Evolutionary conservation across 2,113 vertebrate species (phyloP), one percentile per base, ranked within the genome.

Genomic region (Hystrix cristata): DNA sequence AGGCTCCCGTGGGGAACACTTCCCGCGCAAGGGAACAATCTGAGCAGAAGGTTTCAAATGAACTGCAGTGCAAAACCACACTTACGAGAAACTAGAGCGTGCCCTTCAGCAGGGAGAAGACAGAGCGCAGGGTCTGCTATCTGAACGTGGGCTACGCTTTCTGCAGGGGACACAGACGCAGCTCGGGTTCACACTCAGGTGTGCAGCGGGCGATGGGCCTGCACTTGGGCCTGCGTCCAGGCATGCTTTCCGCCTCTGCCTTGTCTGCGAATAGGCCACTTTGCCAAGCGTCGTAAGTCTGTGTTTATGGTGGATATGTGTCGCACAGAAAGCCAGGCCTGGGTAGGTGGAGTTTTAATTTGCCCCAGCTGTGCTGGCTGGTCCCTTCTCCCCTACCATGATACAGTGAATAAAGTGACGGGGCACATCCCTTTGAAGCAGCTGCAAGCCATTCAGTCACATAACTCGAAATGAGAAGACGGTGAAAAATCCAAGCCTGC

Each of bases 401-500:
- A 43, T 14, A 53, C 1, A 15, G 46, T 7, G 15, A 23, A 27
- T 31, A 31, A 65, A 82, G 87, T 14, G 38, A 2, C n/a, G 13
- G 27, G 72, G 84, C 7, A 31, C 27, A 15, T 60, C 92, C 78
- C 83, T 60, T 1, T 43, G 87, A 64, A 84, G 94, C 97, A 97
- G 96, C 96, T 94, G 93, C 62, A n/a, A 93, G 65, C 79, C 82
- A 57, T 87, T 55, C 69, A 57, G 93, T 90, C 69, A 57, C n/a
- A 89, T 19, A 93, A 91, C 74, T 12, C 51, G 84, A 97, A 97
- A 95, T 31, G 64, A 97, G 94, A 88, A 91, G 89, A 81, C 59
- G 90, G 89, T 23, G 85, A 93, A 93, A 88, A 97, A 83, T 57
- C 81, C 96, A 88, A 89, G 94, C 88, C 82, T 88, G 86, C 91